Conservation (phyloP, 2,888 invertebrate species). For the Xestia xanthographa region DNA sequence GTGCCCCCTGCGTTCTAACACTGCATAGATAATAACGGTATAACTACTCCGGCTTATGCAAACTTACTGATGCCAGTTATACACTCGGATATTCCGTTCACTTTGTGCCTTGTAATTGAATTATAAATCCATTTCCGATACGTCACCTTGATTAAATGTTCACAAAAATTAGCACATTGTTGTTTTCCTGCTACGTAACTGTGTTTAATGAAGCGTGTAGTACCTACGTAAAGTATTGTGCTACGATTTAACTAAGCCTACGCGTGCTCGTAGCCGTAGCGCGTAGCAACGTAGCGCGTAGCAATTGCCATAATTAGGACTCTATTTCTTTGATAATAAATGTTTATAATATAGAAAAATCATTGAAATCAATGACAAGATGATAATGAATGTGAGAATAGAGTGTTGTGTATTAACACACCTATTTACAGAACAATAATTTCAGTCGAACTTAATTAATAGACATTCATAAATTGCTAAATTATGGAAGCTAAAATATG, state of each 20-base stretch:
- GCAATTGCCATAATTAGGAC: constrained; percentile 25
- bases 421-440: constrained; percentile 2
- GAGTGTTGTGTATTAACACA: not conserved
- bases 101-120: constrained; percentile 47
- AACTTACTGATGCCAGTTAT: constrained; percentile 49
- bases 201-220: constrained; percentile 13
- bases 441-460: not conserved
- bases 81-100: constrained; percentile 25
- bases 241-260: constrained; percentile 53
- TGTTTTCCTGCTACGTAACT: constrained; percentile 19
- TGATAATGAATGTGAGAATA: not conserved
- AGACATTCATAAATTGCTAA: not conserved
- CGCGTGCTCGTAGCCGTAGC: constrained; percentile 65
- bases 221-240: not conserved
- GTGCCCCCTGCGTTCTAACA: constrained; percentile 69
- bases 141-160: constrained; percentile 27
- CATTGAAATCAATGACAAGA: constrained; percentile 5
- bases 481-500: not conserved
- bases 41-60: constrained; percentile 58
- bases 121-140: constrained; percentile 51
- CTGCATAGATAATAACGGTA: constrained; percentile 63
- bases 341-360: constrained; percentile 5
- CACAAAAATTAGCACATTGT: constrained; percentile 16
- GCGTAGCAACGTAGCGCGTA: constrained; percentile 55
- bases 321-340: constrained; percentile 14